Conservation (phyloP, 1,140 invertebrate genomes). For the Aphis gossypii region DNA sequence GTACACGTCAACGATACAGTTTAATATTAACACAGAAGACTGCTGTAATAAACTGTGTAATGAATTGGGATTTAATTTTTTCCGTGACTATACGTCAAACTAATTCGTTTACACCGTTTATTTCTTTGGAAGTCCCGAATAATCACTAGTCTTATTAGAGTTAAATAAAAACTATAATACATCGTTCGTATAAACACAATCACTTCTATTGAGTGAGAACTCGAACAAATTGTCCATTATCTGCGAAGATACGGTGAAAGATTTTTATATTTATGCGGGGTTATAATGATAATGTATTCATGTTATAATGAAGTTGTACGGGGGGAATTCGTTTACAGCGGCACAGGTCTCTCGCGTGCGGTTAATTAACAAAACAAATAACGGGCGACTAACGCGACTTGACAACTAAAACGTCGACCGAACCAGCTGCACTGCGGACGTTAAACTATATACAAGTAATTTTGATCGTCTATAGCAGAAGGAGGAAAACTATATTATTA, state of each 20-base stretch:
- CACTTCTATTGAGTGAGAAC: neutral
- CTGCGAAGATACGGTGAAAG: neutral
- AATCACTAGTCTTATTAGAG: neutral
- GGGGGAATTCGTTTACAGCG: neutral
- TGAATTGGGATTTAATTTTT: neutral
- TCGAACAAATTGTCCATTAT: neutral
- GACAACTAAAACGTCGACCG: neutral
- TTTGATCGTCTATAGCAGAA: neutral
- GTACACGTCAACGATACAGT: neutral
- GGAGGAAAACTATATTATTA: neutral
- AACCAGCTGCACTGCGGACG: neutral
- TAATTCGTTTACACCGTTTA: neutral
- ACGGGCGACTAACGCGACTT: neutral
- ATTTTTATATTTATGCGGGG: neutral
- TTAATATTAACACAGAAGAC: neutral
- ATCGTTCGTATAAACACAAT: neutral
- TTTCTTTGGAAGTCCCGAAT: neutral
- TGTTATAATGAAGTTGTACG: neutral
- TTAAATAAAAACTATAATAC: neutral
- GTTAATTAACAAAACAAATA: constrained; percentile 28
- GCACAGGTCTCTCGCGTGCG: neutral
- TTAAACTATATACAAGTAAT: neutral
- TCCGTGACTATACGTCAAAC: neutral
- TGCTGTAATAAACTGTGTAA: neutral
- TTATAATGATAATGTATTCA: neutral